A percentile compares a stretch with the other conserved stretches of the same genome.
These are phyloP conservation scores for Neoarius graeffei DNA, from an alignment of 2,113 vertebrate species.

Conservation along the genomic window DNA sequence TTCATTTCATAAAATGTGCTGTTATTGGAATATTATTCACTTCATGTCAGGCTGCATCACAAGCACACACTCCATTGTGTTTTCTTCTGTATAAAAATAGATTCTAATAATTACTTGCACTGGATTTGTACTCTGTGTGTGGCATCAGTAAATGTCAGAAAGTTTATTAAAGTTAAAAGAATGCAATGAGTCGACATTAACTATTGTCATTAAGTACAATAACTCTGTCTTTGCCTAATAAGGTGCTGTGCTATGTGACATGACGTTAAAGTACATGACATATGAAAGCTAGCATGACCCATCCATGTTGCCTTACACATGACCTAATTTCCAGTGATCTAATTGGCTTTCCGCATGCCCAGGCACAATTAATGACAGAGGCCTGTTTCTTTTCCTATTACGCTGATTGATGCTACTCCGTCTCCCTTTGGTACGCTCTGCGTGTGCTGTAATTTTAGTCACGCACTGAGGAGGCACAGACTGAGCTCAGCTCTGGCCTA, in stretches of 20 bases:
- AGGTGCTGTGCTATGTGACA: not conserved
- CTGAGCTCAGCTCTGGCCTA: constrained; percentile 53
- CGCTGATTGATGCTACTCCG: constrained; percentile 64
- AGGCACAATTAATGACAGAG: constrained; percentile 67
- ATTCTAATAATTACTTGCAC: not conserved
- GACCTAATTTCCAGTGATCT: constrained; percentile 64
- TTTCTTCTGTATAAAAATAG: not conserved
- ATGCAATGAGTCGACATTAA: constrained; percentile 7
- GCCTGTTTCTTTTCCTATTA: constrained; percentile 55
- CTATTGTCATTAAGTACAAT: not conserved
- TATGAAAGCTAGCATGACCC: constrained; percentile 41
- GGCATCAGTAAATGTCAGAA: not conserved
- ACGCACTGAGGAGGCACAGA: constrained; percentile 30
- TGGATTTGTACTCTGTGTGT: not conserved
- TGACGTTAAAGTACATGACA: constrained; percentile 17
- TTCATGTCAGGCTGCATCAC: not conserved
- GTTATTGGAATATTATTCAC: not conserved
- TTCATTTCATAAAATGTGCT: not conserved
- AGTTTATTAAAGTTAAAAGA: not conserved
- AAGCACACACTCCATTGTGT: not conserved
- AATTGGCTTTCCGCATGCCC: constrained; percentile 68
- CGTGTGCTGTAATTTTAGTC: constrained; percentile 49
- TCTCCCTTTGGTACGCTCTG: constrained; percentile 42
- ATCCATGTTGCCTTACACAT: constrained; percentile 46
- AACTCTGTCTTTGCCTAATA: not conserved